Evolutionary conservation across 2,888 invertebrate genomes (phyloP).

Genomic region (Tachina grossa): DNA sequence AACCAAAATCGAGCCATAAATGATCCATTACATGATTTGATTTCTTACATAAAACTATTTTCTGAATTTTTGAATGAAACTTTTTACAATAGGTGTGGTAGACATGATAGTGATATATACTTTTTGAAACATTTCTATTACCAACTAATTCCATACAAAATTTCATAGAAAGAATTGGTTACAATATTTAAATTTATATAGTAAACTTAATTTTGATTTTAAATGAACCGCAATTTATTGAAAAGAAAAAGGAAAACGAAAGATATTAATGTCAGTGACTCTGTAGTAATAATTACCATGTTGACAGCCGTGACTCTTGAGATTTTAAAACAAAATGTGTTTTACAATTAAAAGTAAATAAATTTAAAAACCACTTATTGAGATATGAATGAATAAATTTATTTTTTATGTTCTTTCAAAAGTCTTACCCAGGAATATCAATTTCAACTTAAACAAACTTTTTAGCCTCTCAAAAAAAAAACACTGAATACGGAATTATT

Average conservation of each 20-base stretch:
- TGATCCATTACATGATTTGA: too few relatives aligned
- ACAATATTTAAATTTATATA: too few relatives aligned
- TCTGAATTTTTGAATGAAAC: too few relatives aligned
- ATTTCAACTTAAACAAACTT: neutral
- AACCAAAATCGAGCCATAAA: too few relatives aligned
- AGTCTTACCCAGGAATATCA: neutral
- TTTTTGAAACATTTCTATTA: too few relatives aligned
- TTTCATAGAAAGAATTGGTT: too few relatives aligned
- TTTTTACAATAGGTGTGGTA: too few relatives aligned
- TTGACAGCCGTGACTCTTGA: conserved; percentile 32
- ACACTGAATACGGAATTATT: neutral
- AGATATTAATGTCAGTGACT: conserved; percentile 38
- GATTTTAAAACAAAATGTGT: conserved; percentile 21
- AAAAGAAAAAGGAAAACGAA: neutral
- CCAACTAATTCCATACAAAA: too few relatives aligned
- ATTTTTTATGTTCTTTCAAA: conserved; percentile 9
- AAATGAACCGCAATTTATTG: conserved; percentile 5
- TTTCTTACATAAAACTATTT: too few relatives aligned
- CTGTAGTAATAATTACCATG: conserved; percentile 26
- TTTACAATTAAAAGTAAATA: conserved; percentile 26
- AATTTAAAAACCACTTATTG: conserved; percentile 31
- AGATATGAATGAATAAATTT: conserved; percentile 14
- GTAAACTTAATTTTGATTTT: neutral
- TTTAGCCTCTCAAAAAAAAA: neutral
- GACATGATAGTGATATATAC: too few relatives aligned